Conservation (phyloP, 2,797 vertebrate genomes). For the Pristis pectinata region DNA sequence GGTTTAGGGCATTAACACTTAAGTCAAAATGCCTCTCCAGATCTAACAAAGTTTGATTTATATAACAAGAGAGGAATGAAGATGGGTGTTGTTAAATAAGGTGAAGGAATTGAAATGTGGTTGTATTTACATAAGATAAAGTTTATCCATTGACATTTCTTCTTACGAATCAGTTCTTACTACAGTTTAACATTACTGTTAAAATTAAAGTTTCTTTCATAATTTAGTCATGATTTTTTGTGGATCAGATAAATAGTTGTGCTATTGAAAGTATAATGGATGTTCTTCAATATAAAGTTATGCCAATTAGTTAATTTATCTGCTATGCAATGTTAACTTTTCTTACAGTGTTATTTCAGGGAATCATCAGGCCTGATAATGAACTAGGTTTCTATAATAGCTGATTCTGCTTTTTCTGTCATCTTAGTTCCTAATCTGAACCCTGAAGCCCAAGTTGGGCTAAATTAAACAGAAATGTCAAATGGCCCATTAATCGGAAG, state of each 20-base stretch:
- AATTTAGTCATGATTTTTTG: not conserved
- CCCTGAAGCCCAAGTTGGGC: not conserved
- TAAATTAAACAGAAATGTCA: not conserved
- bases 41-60: not conserved
- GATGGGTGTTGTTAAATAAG: not conserved
- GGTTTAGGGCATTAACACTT: not conserved
- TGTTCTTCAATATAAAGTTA: not conserved
- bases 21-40: not conserved
- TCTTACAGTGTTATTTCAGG: not conserved
- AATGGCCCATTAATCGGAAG: not conserved
- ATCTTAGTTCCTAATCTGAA: not conserved
- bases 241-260: not conserved
- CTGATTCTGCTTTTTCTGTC: not conserved
- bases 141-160: not conserved
- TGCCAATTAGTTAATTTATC: not conserved
- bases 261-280: not conserved
- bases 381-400: not conserved
- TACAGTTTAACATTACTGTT: not conserved
- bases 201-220: not conserved
- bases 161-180: not conserved
- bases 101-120: not conserved
- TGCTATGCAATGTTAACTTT: not conserved
- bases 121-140: not conserved
- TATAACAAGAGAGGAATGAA: not conserved
- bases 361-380: not conserved